Base-by-base conservation (phyloP, 2,113 vertebrate species). In the Scortum barcoo region DNA sequence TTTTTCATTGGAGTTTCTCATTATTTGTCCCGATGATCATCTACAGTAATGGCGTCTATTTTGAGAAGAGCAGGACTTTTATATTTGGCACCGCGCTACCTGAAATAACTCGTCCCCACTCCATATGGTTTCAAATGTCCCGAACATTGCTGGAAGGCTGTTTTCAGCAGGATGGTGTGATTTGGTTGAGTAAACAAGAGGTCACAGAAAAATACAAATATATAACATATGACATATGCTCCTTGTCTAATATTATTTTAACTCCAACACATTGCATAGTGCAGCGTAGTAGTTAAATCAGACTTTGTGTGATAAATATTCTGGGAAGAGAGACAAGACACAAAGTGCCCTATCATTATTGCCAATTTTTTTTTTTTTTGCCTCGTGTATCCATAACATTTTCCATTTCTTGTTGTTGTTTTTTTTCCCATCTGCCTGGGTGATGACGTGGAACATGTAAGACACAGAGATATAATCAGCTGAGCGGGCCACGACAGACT, bases 341-440 rank as follows among this genome's bases (percentile, higher is more conserved):
- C 36, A 80, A 67, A 74, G 53, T 26, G 74, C 7, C n/a, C 16
- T 0, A 10, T 26, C 28, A 42, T 44, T 22, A 11, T 50, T 68
- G 75, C 88, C 86, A 81, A 75, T 36, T 65, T 68, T 79, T 33
- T 68, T 79, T 33, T 61, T 66, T 24, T 68, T 54, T 17, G 22
- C 12, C 13, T 70, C 48, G 40, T n/a, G 11, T 38, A 57, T 82
- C 60, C 78, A 84, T 74, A 82, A 67, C 42, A 38, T 57, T 36
- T 77, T 81, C 65, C 57, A 71, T 11, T 33, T 79, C 66, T 51
- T 20, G 3, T 14, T 14, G 30, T 10, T 61, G 42, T 14, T 19
- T 56, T 19, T 81, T 68, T 78, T 70, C n/a, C 48, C 1, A 19
- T 80, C 71, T 71, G 74, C 28, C 54, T 16, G 26, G 24, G 28